These are phyloP conservation scores for Alsophila aescularia DNA, from an alignment of 2,888 invertebrate genomes.

Conservation along the genomic window DNA sequence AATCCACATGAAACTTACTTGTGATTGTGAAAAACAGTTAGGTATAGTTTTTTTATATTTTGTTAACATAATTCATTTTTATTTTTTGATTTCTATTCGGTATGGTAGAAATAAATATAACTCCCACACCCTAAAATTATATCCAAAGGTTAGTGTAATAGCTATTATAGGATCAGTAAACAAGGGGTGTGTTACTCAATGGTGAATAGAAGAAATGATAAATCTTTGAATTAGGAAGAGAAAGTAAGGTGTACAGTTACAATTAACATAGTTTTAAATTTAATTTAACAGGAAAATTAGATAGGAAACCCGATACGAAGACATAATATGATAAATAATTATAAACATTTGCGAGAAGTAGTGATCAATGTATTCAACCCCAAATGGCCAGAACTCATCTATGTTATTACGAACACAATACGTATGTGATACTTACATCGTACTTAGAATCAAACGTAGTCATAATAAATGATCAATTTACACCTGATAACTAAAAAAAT, in stretches of 20 bases:
- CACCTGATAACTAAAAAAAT: slow-evolving; percentile 37
- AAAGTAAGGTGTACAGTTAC: no score
- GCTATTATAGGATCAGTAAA: background rate
- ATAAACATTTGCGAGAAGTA: background rate
- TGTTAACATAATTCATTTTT: no score
- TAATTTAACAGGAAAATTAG: no score
- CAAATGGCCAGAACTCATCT: background rate
- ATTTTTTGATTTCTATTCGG: no score
- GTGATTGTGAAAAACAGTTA: background rate
- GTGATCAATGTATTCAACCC: background rate
- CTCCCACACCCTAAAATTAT: no score
- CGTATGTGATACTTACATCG: slow-evolving; percentile 82
- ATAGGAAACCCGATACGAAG: background rate
- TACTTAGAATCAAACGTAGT: slow-evolving; percentile 79
- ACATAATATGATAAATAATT: background rate
- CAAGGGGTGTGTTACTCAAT: background rate
- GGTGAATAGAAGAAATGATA: no score
- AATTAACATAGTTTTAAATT: no score
- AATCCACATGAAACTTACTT: background rate
- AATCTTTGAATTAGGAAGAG: no score
- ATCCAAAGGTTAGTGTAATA: background rate
- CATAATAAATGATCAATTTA: slow-evolving; percentile 49
- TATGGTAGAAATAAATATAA: no score
- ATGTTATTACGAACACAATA: no score
- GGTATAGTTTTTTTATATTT: no score